phyloP scores from a whole-genome alignment of 2,113 vertebrate genomes.

The Otis tarda region DNA sequence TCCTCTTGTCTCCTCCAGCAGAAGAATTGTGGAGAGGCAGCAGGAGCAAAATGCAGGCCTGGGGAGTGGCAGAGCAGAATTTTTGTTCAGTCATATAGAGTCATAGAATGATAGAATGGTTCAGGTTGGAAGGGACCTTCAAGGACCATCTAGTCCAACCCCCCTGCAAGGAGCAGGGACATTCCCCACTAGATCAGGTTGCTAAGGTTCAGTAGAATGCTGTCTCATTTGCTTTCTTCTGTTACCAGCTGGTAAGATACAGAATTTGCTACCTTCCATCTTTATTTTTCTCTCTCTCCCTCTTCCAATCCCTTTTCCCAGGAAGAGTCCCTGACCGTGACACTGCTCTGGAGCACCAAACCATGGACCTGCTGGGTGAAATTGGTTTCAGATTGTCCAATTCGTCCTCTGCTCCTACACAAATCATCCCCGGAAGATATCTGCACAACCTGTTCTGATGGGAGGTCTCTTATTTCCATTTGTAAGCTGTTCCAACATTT shows the following conservation, averaged over 20 bases:
- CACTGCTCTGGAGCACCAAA: not conserved
- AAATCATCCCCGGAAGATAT: not conserved
- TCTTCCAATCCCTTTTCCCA: not conserved
- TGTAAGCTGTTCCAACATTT: not conserved
- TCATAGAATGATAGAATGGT: too few species aligned
- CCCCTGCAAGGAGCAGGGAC: too few species aligned
- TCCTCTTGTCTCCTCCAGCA: not conserved
- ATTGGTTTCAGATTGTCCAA: not conserved
- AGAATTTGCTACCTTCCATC: not conserved
- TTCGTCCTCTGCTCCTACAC: not conserved
- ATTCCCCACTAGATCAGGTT: too few species aligned
- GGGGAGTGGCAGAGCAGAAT: not conserved
- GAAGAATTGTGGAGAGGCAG: not conserved
- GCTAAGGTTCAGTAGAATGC: not conserved
- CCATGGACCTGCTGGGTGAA: not conserved
- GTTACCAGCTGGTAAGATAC: not conserved
- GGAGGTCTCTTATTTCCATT: fast-evolving
- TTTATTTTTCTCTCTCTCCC: not conserved
- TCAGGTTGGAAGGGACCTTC: too few species aligned
- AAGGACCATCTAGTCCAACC: too few species aligned
- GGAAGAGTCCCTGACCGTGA: not conserved
- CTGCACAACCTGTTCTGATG: not conserved
- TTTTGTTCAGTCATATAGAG: not conserved
- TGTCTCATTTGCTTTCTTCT: not conserved
- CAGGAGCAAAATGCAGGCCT: not conserved